Evolutionary conservation across 1,140 invertebrate genomes (phyloP).

Genomic region (Cryptotermes secundus): DNA sequence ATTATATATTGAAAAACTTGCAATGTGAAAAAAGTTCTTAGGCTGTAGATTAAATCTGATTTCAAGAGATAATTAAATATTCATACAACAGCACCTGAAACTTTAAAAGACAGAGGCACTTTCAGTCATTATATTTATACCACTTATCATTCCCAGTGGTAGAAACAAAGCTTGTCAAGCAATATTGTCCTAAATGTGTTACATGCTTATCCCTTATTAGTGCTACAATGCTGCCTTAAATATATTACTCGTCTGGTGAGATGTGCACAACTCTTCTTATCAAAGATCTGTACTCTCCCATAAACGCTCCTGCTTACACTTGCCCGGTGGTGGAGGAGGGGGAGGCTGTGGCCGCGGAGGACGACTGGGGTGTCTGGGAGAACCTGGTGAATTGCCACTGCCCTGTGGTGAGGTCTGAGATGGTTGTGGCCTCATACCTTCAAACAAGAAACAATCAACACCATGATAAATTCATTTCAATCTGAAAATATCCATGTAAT

Average conservation of each 20-base stretch:
- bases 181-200: background rate
- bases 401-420: background rate
- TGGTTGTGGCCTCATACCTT: background rate
- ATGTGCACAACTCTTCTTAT: background rate
- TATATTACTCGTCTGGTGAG: background rate
- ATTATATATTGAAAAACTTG: background rate
- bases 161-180: background rate
- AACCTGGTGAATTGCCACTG: background rate
- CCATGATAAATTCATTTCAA: background rate
- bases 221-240: background rate
- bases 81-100: background rate
- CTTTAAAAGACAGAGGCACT: background rate
- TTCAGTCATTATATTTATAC: background rate
- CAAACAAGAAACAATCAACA: background rate
- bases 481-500: background rate
- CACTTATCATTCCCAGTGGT: background rate
- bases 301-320: background rate
- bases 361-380: slow-evolving; percentile 1
- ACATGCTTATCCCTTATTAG: background rate
- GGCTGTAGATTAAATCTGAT: background rate
- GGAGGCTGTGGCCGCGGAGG: slow-evolving; percentile 28
- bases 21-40: background rate
- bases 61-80: background rate
- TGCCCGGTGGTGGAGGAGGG: slow-evolving; percentile 21
- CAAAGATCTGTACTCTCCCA: slow-evolving; percentile 32